These are phyloP conservation scores for Amphimallon solstitiale DNA, from an alignment of 2,888 invertebrate species.

Conservation along the genomic window DNA sequence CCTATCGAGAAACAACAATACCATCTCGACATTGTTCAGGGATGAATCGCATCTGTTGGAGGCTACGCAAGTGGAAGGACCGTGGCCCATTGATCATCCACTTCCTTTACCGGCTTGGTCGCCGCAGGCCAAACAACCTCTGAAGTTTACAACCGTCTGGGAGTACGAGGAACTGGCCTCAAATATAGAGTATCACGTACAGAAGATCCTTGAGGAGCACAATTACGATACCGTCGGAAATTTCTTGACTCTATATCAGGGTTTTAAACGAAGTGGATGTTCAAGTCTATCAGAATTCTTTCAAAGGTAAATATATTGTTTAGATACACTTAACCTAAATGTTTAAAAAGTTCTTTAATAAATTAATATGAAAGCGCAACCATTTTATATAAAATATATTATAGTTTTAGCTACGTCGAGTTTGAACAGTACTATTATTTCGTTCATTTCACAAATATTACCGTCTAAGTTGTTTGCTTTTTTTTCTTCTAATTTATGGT, in stretches of 20 bases:
- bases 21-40: constrained; percentile 49
- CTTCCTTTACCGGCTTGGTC: constrained; percentile 83
- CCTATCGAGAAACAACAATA: constrained; percentile 59
- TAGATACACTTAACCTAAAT: too few species aligned
- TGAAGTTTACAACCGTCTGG: constrained; percentile 66
- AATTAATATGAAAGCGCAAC: too few species aligned
- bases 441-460: too few species aligned
- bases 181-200: constrained; percentile 81
- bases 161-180: constrained; percentile 84
- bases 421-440: too few species aligned
- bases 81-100: constrained; percentile 76
- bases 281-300: constrained; percentile 77
- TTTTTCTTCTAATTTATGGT: too few species aligned
- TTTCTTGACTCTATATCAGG: constrained; percentile 76
- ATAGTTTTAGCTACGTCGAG: too few species aligned
- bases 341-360: too few species aligned
- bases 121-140: constrained; percentile 63
- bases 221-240: constrained; percentile 92
- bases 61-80: constrained; percentile 64
- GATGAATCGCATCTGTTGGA: constrained; percentile 52
- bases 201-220: constrained; percentile 82
- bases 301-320: constrained; percentile 65
- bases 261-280: constrained; percentile 71
- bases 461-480: too few species aligned
- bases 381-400: too few species aligned